Percentiles rank a stretch among this genome's conserved stretches.
Evolutionary conservation across 2,797 vertebrate species (phyloP).

Genomic region (Chaenodraco wilsoni): DNA sequence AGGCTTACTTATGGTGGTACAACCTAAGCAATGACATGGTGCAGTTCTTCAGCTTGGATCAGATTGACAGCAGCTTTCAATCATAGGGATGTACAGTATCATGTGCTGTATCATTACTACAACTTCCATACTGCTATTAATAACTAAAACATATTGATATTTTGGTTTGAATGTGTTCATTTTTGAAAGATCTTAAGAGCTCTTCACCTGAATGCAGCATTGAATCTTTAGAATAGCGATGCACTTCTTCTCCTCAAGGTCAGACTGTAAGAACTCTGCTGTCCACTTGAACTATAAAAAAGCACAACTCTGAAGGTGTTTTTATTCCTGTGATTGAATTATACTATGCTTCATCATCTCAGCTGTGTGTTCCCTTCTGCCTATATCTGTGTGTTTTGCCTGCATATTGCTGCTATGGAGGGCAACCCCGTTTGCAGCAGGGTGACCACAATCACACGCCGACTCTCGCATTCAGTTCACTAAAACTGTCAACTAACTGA

Average conservation of each 20-base stretch:
- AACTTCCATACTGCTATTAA: neutral
- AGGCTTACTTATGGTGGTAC: slow-evolving; percentile 15
- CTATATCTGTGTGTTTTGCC: slow-evolving; percentile 40
- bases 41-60: slow-evolving; percentile 18
- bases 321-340: slow-evolving; percentile 1
- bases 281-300: neutral
- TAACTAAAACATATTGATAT: neutral
- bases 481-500: slow-evolving; percentile 24
- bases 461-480: slow-evolving; percentile 13
- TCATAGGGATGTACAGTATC: neutral
- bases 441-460: slow-evolving; percentile 24
- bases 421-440: slow-evolving; percentile 35
- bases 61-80: slow-evolving; percentile 17
- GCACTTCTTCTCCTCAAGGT: slow-evolving; percentile 46
- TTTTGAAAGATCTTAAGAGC: neutral
- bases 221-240: slow-evolving; percentile 25
- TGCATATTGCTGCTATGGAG: slow-evolving; percentile 29
- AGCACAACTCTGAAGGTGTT: neutral
- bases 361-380: slow-evolving; percentile 33
- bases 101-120: neutral
- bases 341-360: slow-evolving; percentile 11
- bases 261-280: slow-evolving; percentile 14
- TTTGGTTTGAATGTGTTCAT: neutral
- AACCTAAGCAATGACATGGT: slow-evolving; percentile 19
- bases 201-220: slow-evolving; percentile 10